A percentile compares a stretch with the other conserved stretches of the same genome.
These are phyloP conservation scores for Pseudobourletiella spinata DNA, from an alignment of 1,140 invertebrate genomes.

Conservation along the genomic window DNA sequence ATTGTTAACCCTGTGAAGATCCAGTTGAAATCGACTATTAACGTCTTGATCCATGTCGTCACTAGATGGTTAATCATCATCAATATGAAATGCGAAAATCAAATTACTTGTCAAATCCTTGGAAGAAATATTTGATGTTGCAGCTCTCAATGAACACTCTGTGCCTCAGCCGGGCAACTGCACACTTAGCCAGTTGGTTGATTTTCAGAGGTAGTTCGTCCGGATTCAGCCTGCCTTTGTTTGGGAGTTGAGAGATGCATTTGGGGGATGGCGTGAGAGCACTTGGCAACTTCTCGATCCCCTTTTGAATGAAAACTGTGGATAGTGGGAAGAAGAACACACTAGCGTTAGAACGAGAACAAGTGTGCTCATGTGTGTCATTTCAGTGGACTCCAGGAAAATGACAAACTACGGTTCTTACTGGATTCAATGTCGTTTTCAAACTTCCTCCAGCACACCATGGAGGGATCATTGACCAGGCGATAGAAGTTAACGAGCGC, in stretches of 20 bases:
- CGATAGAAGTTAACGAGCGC: conserved; percentile 35
- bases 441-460: conserved; percentile 36
- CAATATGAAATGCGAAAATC: no score
- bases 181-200: conserved; percentile 31
- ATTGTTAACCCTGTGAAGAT: conserved; percentile 50
- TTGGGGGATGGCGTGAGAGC: conserved; percentile 27
- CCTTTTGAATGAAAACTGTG: conserved; percentile 31
- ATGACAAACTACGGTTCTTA: no score
- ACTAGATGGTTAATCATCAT: no score
- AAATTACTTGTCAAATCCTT: conserved; percentile 34
- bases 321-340: neutral
- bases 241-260: conserved; percentile 17
- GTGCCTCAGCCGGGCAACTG: conserved; percentile 27
- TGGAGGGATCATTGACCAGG: conserved; percentile 13
- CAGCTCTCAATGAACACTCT: conserved; percentile 32
- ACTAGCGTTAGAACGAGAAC: no score
- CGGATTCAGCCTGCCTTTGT: conserved; percentile 23
- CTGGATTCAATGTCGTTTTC: conserved; percentile 34
- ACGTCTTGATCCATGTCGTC: no score
- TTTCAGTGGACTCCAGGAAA: no score
- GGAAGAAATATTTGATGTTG: conserved; percentile 36
- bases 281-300: conserved; percentile 31
- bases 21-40: no score
- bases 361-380: no score
- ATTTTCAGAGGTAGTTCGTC: conserved; percentile 24